These are phyloP conservation scores for Eledona agricola DNA, from an alignment of 2,888 invertebrate species.

Conservation along the genomic window DNA sequence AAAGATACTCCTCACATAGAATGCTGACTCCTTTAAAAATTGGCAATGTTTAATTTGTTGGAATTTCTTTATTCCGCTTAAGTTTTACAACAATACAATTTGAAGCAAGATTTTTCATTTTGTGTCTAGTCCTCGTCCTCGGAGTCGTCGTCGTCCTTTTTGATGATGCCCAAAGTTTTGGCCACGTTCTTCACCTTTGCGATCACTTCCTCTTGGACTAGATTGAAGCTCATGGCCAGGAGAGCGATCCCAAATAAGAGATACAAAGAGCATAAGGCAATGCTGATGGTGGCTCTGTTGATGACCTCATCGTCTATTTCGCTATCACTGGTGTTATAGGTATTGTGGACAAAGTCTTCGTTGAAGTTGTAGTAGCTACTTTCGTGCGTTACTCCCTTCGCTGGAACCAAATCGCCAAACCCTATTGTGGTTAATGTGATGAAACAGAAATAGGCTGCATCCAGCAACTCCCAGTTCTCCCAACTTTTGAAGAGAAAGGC, in stretches of 20 bases:
- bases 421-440: slow-evolving; percentile 93
- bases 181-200: slow-evolving; percentile 88
- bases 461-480: slow-evolving; percentile 87
- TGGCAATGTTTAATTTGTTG: no score
- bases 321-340: slow-evolving; percentile 2
- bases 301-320: slow-evolving; percentile 26
- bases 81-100: no score
- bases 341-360: no score
- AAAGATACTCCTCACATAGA: no score
- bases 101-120: background rate
- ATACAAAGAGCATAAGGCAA: slow-evolving; percentile 91
- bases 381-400: slow-evolving; percentile 68
- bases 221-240: slow-evolving; percentile 95
- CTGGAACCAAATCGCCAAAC: slow-evolving; percentile 91
- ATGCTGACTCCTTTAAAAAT: no score
- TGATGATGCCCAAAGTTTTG: slow-evolving; percentile 86
- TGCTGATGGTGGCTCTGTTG: slow-evolving; percentile 65
- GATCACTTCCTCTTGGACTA: slow-evolving; percentile 94
- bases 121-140: slow-evolving; percentile 64
- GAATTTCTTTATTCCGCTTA: no score
- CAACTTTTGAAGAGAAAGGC: slow-evolving; percentile 86
- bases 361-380: no score
- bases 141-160: slow-evolving; percentile 73
- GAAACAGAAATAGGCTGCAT: slow-evolving; percentile 93
- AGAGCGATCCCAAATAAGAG: slow-evolving; percentile 93